Conservation (phyloP, 2,797 vertebrate genomes). For the Champsocephalus gunnari region DNA sequence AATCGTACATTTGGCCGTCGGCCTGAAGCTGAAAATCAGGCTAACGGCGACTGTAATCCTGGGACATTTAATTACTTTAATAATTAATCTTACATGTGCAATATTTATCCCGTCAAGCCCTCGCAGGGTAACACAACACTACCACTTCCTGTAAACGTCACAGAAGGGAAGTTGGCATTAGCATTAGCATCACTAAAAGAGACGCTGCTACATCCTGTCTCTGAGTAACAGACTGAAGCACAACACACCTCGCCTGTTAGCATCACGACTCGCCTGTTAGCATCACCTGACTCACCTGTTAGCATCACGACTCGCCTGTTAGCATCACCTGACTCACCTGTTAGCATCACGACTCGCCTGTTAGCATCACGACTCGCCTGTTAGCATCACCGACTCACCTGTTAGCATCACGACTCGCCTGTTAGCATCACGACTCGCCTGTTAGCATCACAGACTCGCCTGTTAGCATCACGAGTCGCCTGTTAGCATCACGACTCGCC, state of each 20-base stretch:
- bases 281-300: too few species aligned
- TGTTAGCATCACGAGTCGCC: too few species aligned
- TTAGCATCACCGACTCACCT: too few species aligned
- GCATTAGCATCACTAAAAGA: neutral
- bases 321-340: too few species aligned
- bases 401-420: too few species aligned
- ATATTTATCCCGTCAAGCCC: slow-evolving; percentile 38
- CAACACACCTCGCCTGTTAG: slow-evolving; percentile 9
- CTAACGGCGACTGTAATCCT: slow-evolving; percentile 26
- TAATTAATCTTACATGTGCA: slow-evolving; percentile 50
- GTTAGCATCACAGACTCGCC: too few species aligned
- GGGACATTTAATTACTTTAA: neutral
- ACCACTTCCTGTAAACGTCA: neutral
- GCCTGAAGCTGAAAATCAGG: slow-evolving; percentile 48
- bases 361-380: too few species aligned
- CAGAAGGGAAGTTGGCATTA: slow-evolving; percentile 28
- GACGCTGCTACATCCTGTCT: slow-evolving; percentile 11
- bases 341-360: too few species aligned
- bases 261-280: too few species aligned
- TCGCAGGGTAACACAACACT: neutral
- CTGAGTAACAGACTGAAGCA: slow-evolving; percentile 17
- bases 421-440: too few species aligned
- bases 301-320: too few species aligned
- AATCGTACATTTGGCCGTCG: slow-evolving; percentile 27
- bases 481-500: too few species aligned